Evolutionary conservation across 2,888 invertebrate species (phyloP), one percentile per base, ranked within the genome.

Genomic region (Chloroclysta siterata): DNA sequence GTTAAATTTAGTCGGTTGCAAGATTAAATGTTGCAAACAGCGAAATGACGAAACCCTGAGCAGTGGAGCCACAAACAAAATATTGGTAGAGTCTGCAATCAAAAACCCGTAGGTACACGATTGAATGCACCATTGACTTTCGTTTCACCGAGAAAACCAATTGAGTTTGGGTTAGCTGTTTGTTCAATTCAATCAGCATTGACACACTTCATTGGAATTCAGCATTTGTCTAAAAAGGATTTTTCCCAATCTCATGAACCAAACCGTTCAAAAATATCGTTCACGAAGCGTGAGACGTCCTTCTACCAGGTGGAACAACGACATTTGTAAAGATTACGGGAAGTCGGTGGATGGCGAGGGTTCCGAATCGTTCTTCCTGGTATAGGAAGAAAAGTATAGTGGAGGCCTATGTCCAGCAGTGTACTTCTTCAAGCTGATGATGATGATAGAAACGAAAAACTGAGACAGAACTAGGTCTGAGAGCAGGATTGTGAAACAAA

Each of bases 111-210:
- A 11, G 11, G n/a, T 17, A 11, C 46, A 28, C 14, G 48, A 56
- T 39, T 48, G 28, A 56, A 55, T 63, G 48, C 22, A 52, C 47
- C 53, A 53, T 57, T 58, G 50, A 58, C 53, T 58, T 60, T 60
- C 13, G 42, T 33, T 54, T 50, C 33, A 53, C 54, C 48, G 15
- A 53, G 28, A 15, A 29, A 53, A 28, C 11, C 36, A 53, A 59
- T 53, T 22, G 44, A 22, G n/a, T 22, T 50, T 15, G 42, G 14
- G 17, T 11, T 17, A 33, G 13, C 42, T 14, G 5, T 57, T 42
- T 29, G 48, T 51, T 29, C 28, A 58, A 58, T 58, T 58, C 44
- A 53, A 46, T 39, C 8, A 15, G 39, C 44, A 57, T 57, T 48
- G 48, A 56, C 56, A 48, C 53, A 44, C 47, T 36, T 51, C 10